phyloP scores from a whole-genome alignment of 2,797 vertebrate species.

The Cynodonichthys magdalenae region DNA sequence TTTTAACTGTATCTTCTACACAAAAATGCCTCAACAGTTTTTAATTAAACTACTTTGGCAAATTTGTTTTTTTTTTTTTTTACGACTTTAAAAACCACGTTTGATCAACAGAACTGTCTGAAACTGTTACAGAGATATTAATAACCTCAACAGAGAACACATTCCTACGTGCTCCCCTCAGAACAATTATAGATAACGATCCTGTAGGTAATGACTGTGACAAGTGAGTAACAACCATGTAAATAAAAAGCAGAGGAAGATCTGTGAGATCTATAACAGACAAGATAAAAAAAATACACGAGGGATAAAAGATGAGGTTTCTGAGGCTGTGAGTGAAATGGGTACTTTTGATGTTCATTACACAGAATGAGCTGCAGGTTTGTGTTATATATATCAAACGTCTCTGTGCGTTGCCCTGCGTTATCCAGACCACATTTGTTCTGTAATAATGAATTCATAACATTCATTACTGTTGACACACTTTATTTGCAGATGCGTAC shows the following conservation, averaged over 20 bases:
- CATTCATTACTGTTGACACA: constrained; percentile 13
- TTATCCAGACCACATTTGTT: constrained; percentile 15
- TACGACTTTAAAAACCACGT: background rate
- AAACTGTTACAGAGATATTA: constrained; percentile 27
- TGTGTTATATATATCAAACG: constrained; percentile 20
- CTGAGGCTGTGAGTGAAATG: constrained; percentile 21
- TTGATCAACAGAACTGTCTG: constrained; percentile 2
- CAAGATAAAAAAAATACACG: constrained; percentile 17
- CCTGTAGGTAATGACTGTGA: constrained; percentile 54
- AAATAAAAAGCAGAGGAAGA: constrained; percentile 52
- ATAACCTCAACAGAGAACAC: constrained; percentile 14
- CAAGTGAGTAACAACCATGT: constrained; percentile 40
- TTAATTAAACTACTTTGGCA: background rate
- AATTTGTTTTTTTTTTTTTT: background rate
- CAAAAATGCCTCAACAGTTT: background rate
- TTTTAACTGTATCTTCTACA: background rate
- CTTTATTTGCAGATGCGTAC: constrained; percentile 5
- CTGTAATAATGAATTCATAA: constrained; percentile 14
- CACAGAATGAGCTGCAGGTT: constrained; percentile 18
- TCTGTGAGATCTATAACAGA: constrained; percentile 40
- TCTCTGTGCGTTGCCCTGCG: background rate
- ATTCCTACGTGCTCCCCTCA: constrained; percentile 11
- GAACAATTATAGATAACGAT: constrained; percentile 46
- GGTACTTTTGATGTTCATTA: constrained; percentile 17
- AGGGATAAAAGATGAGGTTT: constrained; percentile 46